These are phyloP conservation scores for Fissipunctia ypsillon DNA, from an alignment of 2,888 invertebrate species.

Conservation along the genomic window DNA sequence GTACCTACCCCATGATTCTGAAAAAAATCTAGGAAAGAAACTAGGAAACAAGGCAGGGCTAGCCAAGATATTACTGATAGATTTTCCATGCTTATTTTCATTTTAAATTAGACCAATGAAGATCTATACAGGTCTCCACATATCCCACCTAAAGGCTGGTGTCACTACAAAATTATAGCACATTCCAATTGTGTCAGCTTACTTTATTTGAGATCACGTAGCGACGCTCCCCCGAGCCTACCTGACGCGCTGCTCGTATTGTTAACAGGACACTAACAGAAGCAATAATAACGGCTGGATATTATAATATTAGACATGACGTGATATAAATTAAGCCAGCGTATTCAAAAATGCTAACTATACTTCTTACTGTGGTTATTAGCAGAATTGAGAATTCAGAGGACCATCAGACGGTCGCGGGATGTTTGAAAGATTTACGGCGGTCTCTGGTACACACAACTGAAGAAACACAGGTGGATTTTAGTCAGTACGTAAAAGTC, in stretches of 20 bases:
- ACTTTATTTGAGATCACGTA: constrained; percentile 86
- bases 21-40: background rate
- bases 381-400: background rate
- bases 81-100: background rate
- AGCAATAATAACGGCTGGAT: constrained; percentile 32
- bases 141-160: constrained; percentile 59
- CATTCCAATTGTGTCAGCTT: constrained; percentile 78
- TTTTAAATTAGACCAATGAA: background rate
- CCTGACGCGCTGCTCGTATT: constrained; percentile 41
- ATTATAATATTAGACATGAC: constrained; percentile 34
- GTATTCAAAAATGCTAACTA: background rate
- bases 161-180: constrained; percentile 70
- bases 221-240: constrained; percentile 67
- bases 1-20: background rate
- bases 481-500: too few relatives aligned
- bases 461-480: too few relatives aligned
- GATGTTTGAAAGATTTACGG: too few relatives aligned
- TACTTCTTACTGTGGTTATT: background rate
- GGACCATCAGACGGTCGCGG: too few relatives aligned
- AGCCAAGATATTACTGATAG: background rate
- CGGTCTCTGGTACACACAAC: too few relatives aligned
- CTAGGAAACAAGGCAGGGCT: background rate
- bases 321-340: constrained; percentile 31
- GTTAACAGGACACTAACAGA: constrained; percentile 57
- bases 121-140: background rate